Evolutionary conservation across 2,113 vertebrate genomes (phyloP).

Genomic region (Mesitornis unicolor): DNA sequence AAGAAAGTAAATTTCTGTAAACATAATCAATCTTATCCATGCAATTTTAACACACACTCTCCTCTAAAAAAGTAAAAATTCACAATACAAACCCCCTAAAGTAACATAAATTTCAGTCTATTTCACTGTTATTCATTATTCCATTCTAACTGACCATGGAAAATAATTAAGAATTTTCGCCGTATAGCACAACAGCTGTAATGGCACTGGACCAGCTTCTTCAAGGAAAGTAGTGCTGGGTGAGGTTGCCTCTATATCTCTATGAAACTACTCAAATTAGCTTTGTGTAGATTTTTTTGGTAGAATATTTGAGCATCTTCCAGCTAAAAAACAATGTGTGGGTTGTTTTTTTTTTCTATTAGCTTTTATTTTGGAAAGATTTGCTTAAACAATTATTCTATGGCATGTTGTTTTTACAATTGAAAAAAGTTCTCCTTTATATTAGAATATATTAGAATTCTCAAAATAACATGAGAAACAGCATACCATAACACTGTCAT

Average conservation of each 20-base stretch:
- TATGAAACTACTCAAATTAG: not conserved
- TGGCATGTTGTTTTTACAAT: not conserved
- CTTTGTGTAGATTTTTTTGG: not conserved
- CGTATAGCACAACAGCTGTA: not conserved
- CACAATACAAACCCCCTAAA: not conserved
- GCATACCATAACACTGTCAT: not conserved
- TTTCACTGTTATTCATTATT: not conserved
- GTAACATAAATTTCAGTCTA: not conserved
- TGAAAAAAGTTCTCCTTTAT: not conserved
- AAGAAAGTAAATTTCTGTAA: slow-evolving; percentile 64
- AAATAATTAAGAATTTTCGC: not conserved
- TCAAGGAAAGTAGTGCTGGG: not conserved
- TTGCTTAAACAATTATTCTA: not conserved
- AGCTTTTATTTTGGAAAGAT: not conserved
- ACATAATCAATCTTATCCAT: slow-evolving; percentile 56
- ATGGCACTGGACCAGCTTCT: not conserved
- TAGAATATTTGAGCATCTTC: not conserved
- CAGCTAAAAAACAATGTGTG: not conserved
- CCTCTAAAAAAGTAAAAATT: not conserved
- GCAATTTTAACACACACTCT: slow-evolving; percentile 17
- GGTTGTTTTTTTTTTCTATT: too few relatives aligned
- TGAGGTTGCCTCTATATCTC: not conserved
- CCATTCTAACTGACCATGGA: not conserved
- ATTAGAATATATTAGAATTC: not conserved
- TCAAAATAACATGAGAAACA: not conserved